Conservation (phyloP, 2,113 vertebrate genomes). For the Muntiacus muntjak region DNA sequence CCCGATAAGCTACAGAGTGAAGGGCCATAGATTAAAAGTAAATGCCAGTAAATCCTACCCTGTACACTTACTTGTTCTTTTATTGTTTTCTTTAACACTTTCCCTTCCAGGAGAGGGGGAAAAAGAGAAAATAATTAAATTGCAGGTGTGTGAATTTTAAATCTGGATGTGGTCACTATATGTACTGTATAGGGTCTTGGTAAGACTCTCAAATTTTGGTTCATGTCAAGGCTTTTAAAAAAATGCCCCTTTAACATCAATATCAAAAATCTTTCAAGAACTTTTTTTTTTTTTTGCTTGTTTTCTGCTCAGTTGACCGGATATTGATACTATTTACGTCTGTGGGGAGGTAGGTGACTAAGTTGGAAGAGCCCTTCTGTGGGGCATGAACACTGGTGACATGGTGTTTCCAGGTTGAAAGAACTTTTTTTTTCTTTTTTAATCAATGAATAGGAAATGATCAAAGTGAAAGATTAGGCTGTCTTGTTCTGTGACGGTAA, state of each 20-base stretch:
- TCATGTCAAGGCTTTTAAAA: neutral
- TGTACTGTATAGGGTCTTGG: neutral
- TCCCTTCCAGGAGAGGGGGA: slow-evolving; percentile 55
- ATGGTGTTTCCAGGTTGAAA: neutral
- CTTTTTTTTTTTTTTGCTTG: neutral
- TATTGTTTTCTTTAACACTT: slow-evolving; percentile 87
- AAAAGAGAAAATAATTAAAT: slow-evolving; percentile 40
- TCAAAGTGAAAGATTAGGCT: neutral
- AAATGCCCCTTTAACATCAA: neutral
- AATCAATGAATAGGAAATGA: neutral
- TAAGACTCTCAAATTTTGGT: slow-evolving; percentile 9
- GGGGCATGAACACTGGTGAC: neutral
- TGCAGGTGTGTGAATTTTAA: neutral
- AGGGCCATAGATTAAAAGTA: slow-evolving; percentile 88
- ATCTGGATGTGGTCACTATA: neutral
- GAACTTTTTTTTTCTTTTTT: neutral
- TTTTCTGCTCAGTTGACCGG: neutral
- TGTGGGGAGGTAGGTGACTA: neutral
- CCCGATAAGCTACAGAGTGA: slow-evolving; percentile 85
- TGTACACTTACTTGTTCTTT: slow-evolving; percentile 82
- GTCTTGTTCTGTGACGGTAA: neutral
- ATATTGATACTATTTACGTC: neutral
- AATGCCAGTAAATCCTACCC: slow-evolving; percentile 86
- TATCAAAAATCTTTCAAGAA: neutral
- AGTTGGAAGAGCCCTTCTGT: neutral